phyloP scores from a whole-genome alignment of 2,113 vertebrate species.

The Brachypodius melanocephalos region DNA sequence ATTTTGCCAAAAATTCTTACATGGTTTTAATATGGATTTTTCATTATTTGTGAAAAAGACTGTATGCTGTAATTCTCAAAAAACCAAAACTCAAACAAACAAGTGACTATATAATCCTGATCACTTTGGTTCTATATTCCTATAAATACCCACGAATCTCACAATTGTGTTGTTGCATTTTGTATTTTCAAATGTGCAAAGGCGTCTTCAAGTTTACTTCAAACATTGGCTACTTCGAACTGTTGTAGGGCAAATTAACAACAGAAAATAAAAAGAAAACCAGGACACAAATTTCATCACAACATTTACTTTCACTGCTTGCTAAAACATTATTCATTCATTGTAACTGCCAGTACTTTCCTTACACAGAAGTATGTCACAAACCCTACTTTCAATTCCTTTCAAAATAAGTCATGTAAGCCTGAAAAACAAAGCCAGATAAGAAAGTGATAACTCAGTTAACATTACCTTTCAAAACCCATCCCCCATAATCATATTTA shows the following conservation, averaged over 20 bases:
- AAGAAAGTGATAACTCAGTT: neutral
- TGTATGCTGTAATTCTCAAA: neutral
- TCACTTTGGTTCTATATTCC: neutral
- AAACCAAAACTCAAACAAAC: neutral
- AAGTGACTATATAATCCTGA: neutral
- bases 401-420: neutral
- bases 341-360: neutral
- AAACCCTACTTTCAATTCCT: neutral
- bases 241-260: neutral
- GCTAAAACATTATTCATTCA: neutral
- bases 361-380: neutral
- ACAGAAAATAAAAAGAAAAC: neutral
- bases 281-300: neutral
- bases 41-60: neutral
- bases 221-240: neutral
- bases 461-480: neutral
- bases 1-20: neutral
- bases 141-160: neutral
- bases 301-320: neutral
- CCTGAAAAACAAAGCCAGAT: neutral
- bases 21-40: neutral
- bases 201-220: neutral
- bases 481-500: neutral
- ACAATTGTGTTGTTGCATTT: neutral
- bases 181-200: neutral